Base-by-base conservation (phyloP, 2,113 vertebrate genomes). In the Rattus rattus region DNA sequence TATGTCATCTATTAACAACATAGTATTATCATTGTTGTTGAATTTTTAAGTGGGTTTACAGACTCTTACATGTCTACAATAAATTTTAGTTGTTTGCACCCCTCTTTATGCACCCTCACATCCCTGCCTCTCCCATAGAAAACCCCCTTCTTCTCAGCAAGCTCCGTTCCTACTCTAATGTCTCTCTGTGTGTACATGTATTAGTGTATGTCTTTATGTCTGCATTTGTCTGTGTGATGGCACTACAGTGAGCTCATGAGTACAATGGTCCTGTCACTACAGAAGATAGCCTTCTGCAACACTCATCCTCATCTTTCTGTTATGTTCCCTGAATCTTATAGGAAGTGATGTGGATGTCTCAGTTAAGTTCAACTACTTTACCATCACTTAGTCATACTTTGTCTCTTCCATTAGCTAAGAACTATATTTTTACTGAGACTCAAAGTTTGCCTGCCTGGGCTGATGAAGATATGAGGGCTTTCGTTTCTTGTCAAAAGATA, bases 351-450 rank as follows among this genome's bases (percentile, higher is more conserved):
- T 24, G 19, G 43, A 52, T 87, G 30, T 52, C 83, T 65, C 39
- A 11, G 3, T 47, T 30, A 47, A 43, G 7, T 5, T 75, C 59
- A 76, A 47, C 16, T 17, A 47, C 3, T 16, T 39, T 9, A 19
- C 83, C 59, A 65, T 11, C 39, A 47, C 26, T 47, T 59, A 16
- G 22, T 75, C 19, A 88, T 2, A 8, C 19, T 63, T 76, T 39
- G 17, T 75, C 26, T 67, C 36, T n/a, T 92, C 10, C 81, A 94
- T 81, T 84, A 49, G 73, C 36, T 70, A 88, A 65, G 6, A 24
- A 10, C 14, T 52, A 17, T 12, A 59, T 63, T 94, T 94, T 91
- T 85, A 85, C 73, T 75, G 24, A 96, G 59, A 79, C 63, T 90
- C 54, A 80, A 84, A 70, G 49, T n/a, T 14, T 84, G 7, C 70